These are phyloP conservation scores for Melopsittacus undulatus DNA, from an alignment of 2,797 vertebrate genomes.

Conservation along the genomic window DNA sequence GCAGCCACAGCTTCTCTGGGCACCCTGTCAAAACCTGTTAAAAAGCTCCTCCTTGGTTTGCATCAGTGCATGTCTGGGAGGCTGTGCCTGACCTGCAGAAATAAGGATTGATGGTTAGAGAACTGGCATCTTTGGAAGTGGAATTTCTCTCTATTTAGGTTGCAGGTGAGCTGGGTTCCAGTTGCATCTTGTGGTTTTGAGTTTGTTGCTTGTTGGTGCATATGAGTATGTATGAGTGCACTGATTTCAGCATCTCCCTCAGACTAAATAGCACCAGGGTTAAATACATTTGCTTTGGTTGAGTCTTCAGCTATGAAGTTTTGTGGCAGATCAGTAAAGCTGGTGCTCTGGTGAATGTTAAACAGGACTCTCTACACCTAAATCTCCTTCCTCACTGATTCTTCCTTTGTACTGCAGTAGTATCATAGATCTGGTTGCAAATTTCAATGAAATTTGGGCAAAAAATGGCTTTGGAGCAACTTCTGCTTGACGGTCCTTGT, in stretches of 20 bases:
- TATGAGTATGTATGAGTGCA: neutral
- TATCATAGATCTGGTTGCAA: neutral
- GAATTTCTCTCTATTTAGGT: neutral
- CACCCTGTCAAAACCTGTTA: neutral
- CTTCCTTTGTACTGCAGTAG: neutral
- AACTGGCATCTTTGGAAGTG: neutral
- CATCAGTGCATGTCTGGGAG: neutral
- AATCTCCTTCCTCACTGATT: neutral
- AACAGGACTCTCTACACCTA: neutral
- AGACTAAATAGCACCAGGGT: neutral
- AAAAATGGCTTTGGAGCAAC: neutral
- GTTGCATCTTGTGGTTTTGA: neutral
- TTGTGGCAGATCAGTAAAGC: neutral
- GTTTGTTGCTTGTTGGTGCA: neutral
- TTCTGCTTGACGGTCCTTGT: neutral
- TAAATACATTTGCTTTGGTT: neutral
- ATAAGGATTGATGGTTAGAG: neutral
- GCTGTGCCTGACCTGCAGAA: neutral
- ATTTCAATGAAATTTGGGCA: neutral
- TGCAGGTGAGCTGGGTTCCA: neutral
- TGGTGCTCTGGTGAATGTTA: neutral
- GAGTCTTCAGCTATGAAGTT: neutral
- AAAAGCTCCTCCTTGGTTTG: neutral
- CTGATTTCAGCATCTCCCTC: neutral
- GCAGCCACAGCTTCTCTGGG: neutral